Evolutionary conservation across 1,140 invertebrate species (phyloP), one percentile per base, ranked within the genome.

Genomic region (Papilio polytes): DNA sequence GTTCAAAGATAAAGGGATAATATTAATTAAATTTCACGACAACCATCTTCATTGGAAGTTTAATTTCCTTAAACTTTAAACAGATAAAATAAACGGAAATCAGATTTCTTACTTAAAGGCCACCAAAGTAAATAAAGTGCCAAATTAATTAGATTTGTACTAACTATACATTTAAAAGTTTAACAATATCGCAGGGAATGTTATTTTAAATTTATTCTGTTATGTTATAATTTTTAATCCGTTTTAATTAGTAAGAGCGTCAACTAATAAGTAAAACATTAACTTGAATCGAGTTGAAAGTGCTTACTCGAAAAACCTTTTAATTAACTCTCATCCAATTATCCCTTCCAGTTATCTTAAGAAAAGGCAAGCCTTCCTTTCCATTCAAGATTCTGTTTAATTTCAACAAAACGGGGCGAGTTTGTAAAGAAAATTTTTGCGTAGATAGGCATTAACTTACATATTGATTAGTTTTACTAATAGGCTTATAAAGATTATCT

Each of bases 241-340:
- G 46, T 15, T 13, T 15, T 48, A 48, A 13, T 12, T 48, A 48
- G 13, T 48, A 48, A 48, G 36, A 48, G 15, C 46, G 10, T 48
- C 12, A 2, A 48, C 1, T 48, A 48, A 15, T 48, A 48, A 48
- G 46, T 15, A 66, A 63, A 22, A 22, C 22, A 70, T 70, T 13
- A 70, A 70, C 26, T 31, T 0, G 26, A 36, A 15, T 70, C 13
- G 10, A 31, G 13, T 31, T 26, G 20, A 70, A 70, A 70, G 10
- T 31, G 26, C 63, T 70, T 31, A 70, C 13, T 15, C 26, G 63
- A 70, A 70, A 70, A 70, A 31, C 26, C 63, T 36, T 70, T 70
- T 70, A 31, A 31, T 70, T 70, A 70, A 70, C 63, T 70, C 6
- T 7, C 1, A 31, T 15, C 63, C 63, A 70, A 70, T 70, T 70